phyloP scores from a whole-genome alignment of 2,888 invertebrate genomes.

The Cataglyphis livida region DNA sequence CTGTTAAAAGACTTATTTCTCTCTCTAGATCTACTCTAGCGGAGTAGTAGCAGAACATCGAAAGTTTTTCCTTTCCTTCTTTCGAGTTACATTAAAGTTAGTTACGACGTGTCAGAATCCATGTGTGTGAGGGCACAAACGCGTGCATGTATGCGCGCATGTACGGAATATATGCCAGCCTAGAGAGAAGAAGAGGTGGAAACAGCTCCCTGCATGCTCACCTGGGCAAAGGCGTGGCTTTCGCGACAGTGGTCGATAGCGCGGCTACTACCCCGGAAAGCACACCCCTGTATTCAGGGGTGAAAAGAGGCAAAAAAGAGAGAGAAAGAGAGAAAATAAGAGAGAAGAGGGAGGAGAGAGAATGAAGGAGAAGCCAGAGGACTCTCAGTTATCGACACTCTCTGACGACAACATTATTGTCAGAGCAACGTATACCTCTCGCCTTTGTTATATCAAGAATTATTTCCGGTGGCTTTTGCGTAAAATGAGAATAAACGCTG shows the following conservation, averaged over 20 bases:
- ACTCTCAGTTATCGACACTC: constrained; percentile 68
- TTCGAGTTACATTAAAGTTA: constrained; percentile 46
- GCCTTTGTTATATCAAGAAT: constrained; percentile 42
- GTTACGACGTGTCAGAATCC: constrained; percentile 30
- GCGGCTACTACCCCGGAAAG: constrained; percentile 73
- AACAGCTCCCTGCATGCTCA: constrained; percentile 77
- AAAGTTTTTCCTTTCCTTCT: constrained; percentile 33
- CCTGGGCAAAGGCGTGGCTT: constrained; percentile 85
- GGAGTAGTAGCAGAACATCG: neutral
- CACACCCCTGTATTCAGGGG: constrained; percentile 62
- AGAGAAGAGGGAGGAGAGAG: constrained; percentile 23
- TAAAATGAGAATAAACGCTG: constrained; percentile 43
- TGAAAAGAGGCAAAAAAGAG: constrained; percentile 49
- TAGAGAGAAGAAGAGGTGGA: constrained; percentile 67
- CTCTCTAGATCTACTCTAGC: constrained; percentile 1
- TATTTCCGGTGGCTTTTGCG: constrained; percentile 45
- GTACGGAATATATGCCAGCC: neutral
- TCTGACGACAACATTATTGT: constrained; percentile 54
- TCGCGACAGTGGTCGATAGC: constrained; percentile 82
- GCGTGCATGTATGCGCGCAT: neutral
- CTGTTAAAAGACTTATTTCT: constrained; percentile 21
- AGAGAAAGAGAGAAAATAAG: constrained; percentile 19
- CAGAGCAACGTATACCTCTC: constrained; percentile 24
- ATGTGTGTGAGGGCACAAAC: neutral
- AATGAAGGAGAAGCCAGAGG: constrained; percentile 57